Evolutionary conservation across 2,113 vertebrate species (phyloP).

Genomic region (Nanorana parkeri): DNA sequence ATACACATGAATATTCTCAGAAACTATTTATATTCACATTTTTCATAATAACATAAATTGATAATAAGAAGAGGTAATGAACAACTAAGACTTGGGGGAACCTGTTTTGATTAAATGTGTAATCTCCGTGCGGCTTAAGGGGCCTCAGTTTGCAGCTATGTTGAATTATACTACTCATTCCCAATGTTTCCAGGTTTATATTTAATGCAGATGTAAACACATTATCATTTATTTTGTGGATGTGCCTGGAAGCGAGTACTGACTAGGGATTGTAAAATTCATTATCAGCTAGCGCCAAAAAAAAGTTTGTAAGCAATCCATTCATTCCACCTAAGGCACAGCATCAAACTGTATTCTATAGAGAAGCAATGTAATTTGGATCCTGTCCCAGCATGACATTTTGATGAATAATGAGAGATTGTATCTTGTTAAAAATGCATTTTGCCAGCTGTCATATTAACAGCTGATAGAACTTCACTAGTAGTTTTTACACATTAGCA

Average conservation of each 20-base stretch:
- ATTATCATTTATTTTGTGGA: conserved; percentile 38
- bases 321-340: conserved; percentile 40
- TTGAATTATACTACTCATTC: not conserved
- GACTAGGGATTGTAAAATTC: conserved; percentile 5
- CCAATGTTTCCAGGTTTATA: conserved; percentile 11
- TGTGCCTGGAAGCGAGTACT: conserved; percentile 15
- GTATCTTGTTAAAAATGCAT: conserved; percentile 30
- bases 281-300: conserved; percentile 26
- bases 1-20: too few species aligned
- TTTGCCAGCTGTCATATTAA: conserved; percentile 42
- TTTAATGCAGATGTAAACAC: conserved; percentile 20
- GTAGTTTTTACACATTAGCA: not conserved
- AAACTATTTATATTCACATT: too few species aligned
- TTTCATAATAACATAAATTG: too few species aligned
- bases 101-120: conserved; percentile 20
- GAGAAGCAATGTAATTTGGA: conserved; percentile 43
- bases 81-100: not conserved
- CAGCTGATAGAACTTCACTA: conserved; percentile 1
- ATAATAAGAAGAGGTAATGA: too few species aligned
- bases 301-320: conserved; percentile 39
- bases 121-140: not conserved
- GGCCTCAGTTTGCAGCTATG: not conserved
- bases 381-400: conserved; percentile 33
- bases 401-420: conserved; percentile 32
- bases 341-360: conserved; percentile 39